A percentile compares a stretch with the other conserved stretches of the same genome.
Conservation (phyloP, 2,113 vertebrate genomes). For the Hippocampus mohnikei region DNA sequence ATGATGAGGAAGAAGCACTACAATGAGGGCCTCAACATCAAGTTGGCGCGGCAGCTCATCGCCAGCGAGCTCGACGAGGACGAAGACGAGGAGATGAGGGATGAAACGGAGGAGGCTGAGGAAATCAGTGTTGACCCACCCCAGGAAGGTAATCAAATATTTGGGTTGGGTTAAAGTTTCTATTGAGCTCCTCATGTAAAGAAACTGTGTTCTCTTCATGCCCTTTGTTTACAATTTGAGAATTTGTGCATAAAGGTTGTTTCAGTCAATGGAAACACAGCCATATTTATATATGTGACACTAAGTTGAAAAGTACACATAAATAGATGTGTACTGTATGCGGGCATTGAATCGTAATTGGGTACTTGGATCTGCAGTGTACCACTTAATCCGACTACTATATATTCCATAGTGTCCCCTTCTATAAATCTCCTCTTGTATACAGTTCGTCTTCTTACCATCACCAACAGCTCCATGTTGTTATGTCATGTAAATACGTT, state of each 20-base stretch:
- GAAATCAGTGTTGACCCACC: slow-evolving; percentile 76
- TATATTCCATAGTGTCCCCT: no score
- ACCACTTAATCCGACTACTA: no score
- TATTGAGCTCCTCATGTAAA: background rate
- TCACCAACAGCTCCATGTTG: background rate
- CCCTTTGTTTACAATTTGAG: no score
- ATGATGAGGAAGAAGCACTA: slow-evolving; percentile 99
- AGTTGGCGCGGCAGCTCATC: slow-evolving; percentile 90
- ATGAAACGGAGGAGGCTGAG: slow-evolving; percentile 78
- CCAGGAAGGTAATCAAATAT: slow-evolving; percentile 64
- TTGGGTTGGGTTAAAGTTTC: background rate
- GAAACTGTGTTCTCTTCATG: no score
- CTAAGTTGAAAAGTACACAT: no score
- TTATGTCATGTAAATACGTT: background rate
- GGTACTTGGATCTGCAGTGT: no score
- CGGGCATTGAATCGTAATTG: no score
- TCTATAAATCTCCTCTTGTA: no score
- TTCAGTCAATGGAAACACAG: no score
- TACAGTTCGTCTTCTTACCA: background rate
- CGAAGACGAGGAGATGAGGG: slow-evolving; percentile 83
- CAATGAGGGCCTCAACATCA: slow-evolving; percentile 95
- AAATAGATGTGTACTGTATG: no score
- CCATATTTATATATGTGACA: no score
- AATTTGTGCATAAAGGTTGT: no score
- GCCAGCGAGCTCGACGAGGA: slow-evolving; percentile 81